A percentile compares a stretch with the other conserved stretches of the same genome.
Conservation (phyloP, 2,113 vertebrate genomes). For the Neotragus moschatus region DNA sequence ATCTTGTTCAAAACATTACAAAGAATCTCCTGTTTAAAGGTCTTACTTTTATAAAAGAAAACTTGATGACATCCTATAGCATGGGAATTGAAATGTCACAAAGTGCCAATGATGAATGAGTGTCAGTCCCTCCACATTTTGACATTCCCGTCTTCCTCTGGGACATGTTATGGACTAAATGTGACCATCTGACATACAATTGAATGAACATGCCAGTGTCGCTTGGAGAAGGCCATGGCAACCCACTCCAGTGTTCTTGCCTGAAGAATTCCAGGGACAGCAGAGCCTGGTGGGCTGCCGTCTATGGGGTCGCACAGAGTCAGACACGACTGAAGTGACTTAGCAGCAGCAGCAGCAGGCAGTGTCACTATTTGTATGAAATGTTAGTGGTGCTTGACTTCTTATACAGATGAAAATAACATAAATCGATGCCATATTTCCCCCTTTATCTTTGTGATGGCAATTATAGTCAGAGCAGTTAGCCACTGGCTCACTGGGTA, state of each 20-base stretch:
- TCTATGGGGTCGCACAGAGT: too few relatives aligned
- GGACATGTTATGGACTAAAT: neutral
- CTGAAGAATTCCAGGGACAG: too few relatives aligned
- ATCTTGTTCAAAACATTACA: neutral
- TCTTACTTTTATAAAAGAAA: slow-evolving; percentile 32
- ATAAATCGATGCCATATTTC: neutral
- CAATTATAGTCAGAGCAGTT: neutral
- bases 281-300: accelerated
- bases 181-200: neutral
- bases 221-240: neutral
- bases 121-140: neutral
- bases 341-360: too few relatives aligned
- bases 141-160: neutral
- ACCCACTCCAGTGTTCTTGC: too few relatives aligned
- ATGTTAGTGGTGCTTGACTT: neutral
- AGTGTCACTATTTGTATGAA: neutral
- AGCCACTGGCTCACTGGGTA: neutral
- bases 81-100: neutral
- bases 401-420: neutral
- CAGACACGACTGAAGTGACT: too few relatives aligned
- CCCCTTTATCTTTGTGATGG: neutral
- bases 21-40: neutral
- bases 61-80: neutral
- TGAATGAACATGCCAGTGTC: neutral
- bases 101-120: neutral